Evolutionary conservation across 1,140 invertebrate genomes (phyloP), one percentile per base, ranked within the genome.

Genomic region (Anagrus nilaparvatae): DNA sequence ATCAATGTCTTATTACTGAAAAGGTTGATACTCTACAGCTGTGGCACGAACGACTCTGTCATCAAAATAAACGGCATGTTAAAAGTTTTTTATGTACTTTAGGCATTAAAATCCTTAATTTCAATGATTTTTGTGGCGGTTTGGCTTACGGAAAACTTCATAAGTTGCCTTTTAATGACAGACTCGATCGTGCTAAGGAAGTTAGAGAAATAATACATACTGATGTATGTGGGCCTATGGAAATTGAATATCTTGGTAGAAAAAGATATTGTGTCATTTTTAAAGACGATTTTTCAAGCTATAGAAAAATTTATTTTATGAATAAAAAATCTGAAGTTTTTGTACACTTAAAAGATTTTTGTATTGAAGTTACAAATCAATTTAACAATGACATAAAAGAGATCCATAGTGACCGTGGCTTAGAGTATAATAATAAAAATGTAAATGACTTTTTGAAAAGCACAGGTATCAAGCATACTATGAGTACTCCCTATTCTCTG

Each of bases 201-300:
- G 31, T 43, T 36, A 40, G 53, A 9, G 52, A 56, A 32, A 36
- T 49, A 4, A 20, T 49, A 9, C 24, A 49, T 43, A 27, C 21
- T 19, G 42, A 47, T 19, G 16, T 49, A n/a, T 47, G 47, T 18
- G 44, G 50, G 0, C 47, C 41, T 2, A 52, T 49, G 44, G 18
- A 52, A 10, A 16, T 32, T 5, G 34, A 49, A 27, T 60, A 59
- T 8, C 28, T 55, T n/a, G 48, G 49, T 10, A 51, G 53, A 6
- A 28, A 43, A 7, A 41, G 46, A 30, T 63, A 55, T 28, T 56
- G 54, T 17, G 30, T 60, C 0, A 28, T 44, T 1, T 38, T 52
- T 4, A 46, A 41, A 13, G 47, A 52, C 12, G 44, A 44, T 6
- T 24, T 19, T 7, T 33, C 47, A 8, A 25, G 32, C 1, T 52